Base-by-base conservation (phyloP, 2,888 invertebrate genomes). In the Lamellibrachia columna region DNA sequence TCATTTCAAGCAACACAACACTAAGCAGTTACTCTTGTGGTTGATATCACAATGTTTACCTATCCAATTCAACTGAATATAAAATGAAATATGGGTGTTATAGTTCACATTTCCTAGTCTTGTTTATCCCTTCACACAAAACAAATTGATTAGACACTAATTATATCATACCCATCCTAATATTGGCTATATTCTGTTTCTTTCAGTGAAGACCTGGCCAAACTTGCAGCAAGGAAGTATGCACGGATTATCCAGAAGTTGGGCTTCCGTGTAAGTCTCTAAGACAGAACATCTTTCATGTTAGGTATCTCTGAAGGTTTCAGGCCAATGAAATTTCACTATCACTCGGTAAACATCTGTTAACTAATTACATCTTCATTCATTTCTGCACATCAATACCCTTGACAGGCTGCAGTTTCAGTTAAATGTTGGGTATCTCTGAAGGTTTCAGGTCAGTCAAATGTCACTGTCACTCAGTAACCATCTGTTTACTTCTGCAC, bases 221-320 rank as follows among this genome's bases (percentile, higher is more conserved):
- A 98, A 94, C 96, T 98, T 92, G 98, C 98, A 28, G 98, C 98
- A 0, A 97, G 98, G 95, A 98, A 98, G 96, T 98, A 98, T 96
- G 98, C 98, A 15, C 97, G 98, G 94, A 98, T 98, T 95, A 98
- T 98, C 91, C 98, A 98, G 96, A 98, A 98, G 95, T 97, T 98
- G 22, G 98, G 98, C 75, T 98, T 98, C 96, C 97, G 97, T 4
- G 98, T 97, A 95, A 96, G 91, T 91, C n/a, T 22, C 15, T 53
- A 75, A 75, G 75, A 75, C 75, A 22, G 22, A 75, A n/a, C 75
- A 75, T 75, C 75, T 22, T 75, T 75, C 22, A 75, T 22, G n/a
- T n/a, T 28, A 91, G 53, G 15, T 3, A 28, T 53, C 90, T 40
- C 40, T 40, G 40, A 40, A 40, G 40, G 40, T 40, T 40, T 40